A percentile compares a stretch with the other conserved stretches of the same genome.
phyloP scores from a whole-genome alignment of 2,113 vertebrate species.

The Galeopterus variegatus region DNA sequence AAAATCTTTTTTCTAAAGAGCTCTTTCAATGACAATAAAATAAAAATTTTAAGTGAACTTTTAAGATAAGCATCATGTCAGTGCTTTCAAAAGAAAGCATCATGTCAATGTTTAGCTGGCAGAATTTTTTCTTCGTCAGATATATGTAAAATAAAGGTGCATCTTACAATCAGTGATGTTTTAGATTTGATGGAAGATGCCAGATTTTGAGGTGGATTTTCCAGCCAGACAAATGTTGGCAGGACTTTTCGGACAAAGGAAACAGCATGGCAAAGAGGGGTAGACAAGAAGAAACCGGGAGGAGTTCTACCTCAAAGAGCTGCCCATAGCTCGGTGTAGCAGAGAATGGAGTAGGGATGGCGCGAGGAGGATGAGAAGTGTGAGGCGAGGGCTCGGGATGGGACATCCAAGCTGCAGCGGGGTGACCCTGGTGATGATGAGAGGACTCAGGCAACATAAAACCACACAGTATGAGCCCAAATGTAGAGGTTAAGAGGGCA shows the following conservation, averaged over 20 bases:
- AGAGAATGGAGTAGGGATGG: background rate
- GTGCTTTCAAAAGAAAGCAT: background rate
- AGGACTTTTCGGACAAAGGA: background rate
- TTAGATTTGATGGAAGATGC: background rate
- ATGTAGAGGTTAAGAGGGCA: background rate
- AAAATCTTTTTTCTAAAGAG: background rate
- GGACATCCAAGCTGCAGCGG: background rate
- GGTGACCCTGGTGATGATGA: background rate
- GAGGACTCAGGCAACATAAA: background rate
- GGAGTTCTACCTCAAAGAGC: background rate
- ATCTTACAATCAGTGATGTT: background rate
- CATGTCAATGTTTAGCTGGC: background rate
- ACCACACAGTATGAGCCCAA: background rate
- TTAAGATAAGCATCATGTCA: background rate
- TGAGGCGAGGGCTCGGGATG: no score
- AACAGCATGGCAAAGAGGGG: background rate
- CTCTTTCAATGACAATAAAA: background rate
- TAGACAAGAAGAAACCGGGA: background rate
- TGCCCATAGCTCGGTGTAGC: background rate
- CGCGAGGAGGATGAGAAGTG: fast-evolving
- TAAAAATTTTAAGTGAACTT: background rate
- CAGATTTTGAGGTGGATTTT: background rate
- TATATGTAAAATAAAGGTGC: background rate
- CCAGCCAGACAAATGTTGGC: background rate
- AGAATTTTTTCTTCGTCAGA: background rate